Evolutionary conservation across 2,113 vertebrate species (phyloP).

Genomic region (Dromaius novaehollandiae): DNA sequence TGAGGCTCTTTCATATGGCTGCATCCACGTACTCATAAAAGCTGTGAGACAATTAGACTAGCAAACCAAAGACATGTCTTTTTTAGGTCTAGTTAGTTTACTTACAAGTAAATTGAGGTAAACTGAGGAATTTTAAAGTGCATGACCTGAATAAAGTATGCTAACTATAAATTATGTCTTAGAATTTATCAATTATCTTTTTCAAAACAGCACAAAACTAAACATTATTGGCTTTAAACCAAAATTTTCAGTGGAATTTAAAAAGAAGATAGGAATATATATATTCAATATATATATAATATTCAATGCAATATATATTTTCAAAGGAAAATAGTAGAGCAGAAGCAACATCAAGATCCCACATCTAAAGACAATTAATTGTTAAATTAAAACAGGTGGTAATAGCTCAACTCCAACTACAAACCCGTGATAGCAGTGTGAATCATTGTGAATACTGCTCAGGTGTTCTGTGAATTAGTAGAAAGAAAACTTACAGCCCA

Average conservation of each 20-base stretch:
- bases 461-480: not conserved
- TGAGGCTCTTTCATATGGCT: not conserved
- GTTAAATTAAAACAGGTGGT: not conserved
- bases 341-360: not conserved
- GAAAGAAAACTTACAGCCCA: not conserved
- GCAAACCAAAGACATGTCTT: not conserved
- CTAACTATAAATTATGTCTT: not conserved
- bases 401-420: not conserved
- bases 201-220: not conserved
- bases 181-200: not conserved
- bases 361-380: not conserved
- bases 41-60: not conserved
- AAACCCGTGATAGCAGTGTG: not conserved
- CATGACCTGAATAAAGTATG: not conserved
- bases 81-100: not conserved
- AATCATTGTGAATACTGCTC: not conserved
- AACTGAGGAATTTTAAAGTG: not conserved
- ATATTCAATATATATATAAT: too few relatives aligned
- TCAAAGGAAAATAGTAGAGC: not conserved
- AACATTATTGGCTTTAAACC: not conserved
- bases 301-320: not conserved
- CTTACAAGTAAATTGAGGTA: not conserved
- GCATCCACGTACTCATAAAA: not conserved
- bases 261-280: not conserved
- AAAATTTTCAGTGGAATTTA: not conserved